Base-by-base conservation (phyloP, 1,140 invertebrate species). In the Anagrus nilaparvatae region DNA sequence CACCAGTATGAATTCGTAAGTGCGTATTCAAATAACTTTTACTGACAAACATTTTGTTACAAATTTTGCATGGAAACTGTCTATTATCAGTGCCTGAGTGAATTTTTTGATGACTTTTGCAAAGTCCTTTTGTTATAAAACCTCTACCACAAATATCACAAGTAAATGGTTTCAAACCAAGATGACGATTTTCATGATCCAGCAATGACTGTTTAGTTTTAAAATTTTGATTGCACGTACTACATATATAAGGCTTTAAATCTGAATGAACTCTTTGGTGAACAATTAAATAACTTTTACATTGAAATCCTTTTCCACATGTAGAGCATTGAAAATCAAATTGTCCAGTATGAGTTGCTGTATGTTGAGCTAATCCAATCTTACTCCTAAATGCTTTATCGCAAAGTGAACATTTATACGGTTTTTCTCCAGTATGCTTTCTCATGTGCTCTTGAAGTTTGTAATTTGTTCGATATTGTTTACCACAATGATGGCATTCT, bases 1-100 rank as follows among this genome's bases (percentile, higher is more conserved):
- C 82, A 1, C 87, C 84, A 0, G 87, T 91, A 53, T 95, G 91
- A 42, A 90, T 91, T 9, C 91, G 73, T 31, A 91, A 64, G 56
- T 95, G 91, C 10, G 84, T 80, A 34, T 82, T 79, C 3, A 90
- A 70, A 58, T 87, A 87, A 49, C 79, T 81, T 38, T 79, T 83
- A 57, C 81, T 82, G 3, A 82, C 81, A 47, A 82, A 81, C 58
- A 76, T 70, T 46, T 78, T 74, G 25, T 77, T 76, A 53, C 80
- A 82, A 21, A 79, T 72, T 3, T 69, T 61, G 50, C 81, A 83
- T 3, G 76, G 72, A 54, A 78, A 81, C 25, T 80, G 79, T 34
- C 78, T 73, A 49, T 72, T 73, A 40, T 73, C 71, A 35, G 74
- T 78, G 0, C 79, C 80, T 0, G 78, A 80, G 45, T 82, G 79